Evolutionary conservation across 2,797 vertebrate genomes (phyloP).

Genomic region (Manis javanica): DNA sequence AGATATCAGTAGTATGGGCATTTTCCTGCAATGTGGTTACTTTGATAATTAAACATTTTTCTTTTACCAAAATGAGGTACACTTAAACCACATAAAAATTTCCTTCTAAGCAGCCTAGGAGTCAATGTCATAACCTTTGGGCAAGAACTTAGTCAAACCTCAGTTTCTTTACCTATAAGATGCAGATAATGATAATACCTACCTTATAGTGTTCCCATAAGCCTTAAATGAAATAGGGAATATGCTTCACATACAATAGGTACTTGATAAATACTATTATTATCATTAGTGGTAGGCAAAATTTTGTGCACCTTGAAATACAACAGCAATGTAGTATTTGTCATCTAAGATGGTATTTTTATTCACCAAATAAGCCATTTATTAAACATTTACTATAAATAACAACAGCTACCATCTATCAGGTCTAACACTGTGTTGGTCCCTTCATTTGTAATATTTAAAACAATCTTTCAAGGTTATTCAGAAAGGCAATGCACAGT

Average conservation of each 20-base stretch:
- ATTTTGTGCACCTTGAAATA: not conserved
- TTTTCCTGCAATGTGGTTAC: not conserved
- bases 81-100: not conserved
- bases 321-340: not conserved
- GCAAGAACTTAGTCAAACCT: not conserved
- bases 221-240: not conserved
- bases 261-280: not conserved
- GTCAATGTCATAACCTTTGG: not conserved
- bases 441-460: slow-evolving; percentile 8
- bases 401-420: not conserved
- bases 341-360: not conserved
- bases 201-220: not conserved
- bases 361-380: not conserved
- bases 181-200: not conserved
- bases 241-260: not conserved
- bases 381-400: slow-evolving; percentile 36
- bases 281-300: not conserved
- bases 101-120: not conserved
- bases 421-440: not conserved
- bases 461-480: not conserved
- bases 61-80: not conserved
- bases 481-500: not conserved
- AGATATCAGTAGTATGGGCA: not conserved
- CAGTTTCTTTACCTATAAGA: not conserved
- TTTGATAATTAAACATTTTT: not conserved